Base-by-base conservation (phyloP, 2,113 vertebrate genomes). In the Crotalus viridis region DNA sequence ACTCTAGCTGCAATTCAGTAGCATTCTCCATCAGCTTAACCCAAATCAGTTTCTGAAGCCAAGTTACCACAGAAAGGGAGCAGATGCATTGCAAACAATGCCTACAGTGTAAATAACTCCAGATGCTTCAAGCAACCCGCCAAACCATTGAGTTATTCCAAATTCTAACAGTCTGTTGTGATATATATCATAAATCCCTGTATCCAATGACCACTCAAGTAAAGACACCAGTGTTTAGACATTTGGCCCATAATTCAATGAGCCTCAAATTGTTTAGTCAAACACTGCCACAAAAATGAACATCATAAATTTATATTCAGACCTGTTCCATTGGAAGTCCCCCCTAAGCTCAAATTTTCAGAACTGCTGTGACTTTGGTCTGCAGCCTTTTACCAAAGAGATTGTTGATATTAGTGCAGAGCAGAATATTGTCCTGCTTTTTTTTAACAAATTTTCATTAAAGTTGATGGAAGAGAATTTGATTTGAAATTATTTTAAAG, bases 31-130 rank as follows among this genome's bases (percentile, higher is more conserved):
- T 9, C 43, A 57, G 10, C 24, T 39, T 39, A 17, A 57, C 59
- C 46, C 59, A 81, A 17, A 43, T 55, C 91, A 69, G 39, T 13
- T 61, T 56, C 21, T 51, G 17, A 85, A 57, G 64, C 87, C 88
- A 89, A 85, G 87, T 85, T 89, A 69, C 39, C 26, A 89, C 69
- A 92, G 33, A 43, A 26, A 89, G 54, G 57, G 54, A 89, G 88
- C 87, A 89, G 39, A 89, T 92, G 92, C 88, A 85, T 69, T 92
- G 57, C 54, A 85, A 92, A 74, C 17, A 85, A 19, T 46, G 52
- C 64, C 39, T 56, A 55, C 51, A 85, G 91, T 57, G 52, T 48
- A 92, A 92, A 89, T 92, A 92, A 19, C 39, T 81, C 64, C 91
- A 89, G 51, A 81, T 92, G 91, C 51, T 52, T 56, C 52, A 46